phyloP scores from a whole-genome alignment of 2,797 vertebrate genomes.

The Galagoides demidoff region DNA sequence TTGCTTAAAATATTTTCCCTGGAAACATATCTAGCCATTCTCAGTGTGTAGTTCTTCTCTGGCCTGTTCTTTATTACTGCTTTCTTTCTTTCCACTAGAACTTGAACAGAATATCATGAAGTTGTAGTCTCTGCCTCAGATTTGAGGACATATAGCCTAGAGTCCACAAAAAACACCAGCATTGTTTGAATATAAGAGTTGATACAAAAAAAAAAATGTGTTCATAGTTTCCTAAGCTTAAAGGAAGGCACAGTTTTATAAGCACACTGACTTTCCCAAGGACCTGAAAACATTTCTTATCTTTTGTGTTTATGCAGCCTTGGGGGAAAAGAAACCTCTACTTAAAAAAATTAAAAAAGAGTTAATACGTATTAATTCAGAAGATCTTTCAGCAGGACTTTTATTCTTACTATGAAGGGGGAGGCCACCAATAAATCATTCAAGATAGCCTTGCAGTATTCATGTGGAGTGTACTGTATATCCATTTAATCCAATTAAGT shows the following conservation, averaged over 20 bases:
- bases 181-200: constrained; percentile 7
- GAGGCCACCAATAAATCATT: constrained; percentile 40
- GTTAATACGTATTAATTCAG: constrained; percentile 15
- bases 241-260: constrained; percentile 9
- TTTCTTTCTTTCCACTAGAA: constrained; percentile 16
- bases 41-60: constrained; percentile 67
- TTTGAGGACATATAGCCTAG: background rate
- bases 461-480: background rate
- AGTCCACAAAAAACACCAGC: background rate
- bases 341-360: constrained; percentile 30
- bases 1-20: constrained; percentile 84
- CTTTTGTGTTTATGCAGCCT: background rate
- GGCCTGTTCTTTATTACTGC: constrained; percentile 36
- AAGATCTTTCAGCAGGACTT: background rate
- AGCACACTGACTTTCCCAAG: background rate
- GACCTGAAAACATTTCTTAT: constrained; percentile 9
- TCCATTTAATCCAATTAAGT: constrained; percentile 49
- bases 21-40: constrained; percentile 83
- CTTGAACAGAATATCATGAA: constrained; percentile 14
- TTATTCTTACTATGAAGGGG: constrained; percentile 44
- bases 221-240: background rate
- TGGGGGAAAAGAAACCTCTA: background rate
- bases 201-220: background rate
- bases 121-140: background rate
- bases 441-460: constrained; percentile 3